Evolutionary conservation across 2,797 vertebrate genomes (phyloP).

Genomic region (Chloroceryle amazona): DNA sequence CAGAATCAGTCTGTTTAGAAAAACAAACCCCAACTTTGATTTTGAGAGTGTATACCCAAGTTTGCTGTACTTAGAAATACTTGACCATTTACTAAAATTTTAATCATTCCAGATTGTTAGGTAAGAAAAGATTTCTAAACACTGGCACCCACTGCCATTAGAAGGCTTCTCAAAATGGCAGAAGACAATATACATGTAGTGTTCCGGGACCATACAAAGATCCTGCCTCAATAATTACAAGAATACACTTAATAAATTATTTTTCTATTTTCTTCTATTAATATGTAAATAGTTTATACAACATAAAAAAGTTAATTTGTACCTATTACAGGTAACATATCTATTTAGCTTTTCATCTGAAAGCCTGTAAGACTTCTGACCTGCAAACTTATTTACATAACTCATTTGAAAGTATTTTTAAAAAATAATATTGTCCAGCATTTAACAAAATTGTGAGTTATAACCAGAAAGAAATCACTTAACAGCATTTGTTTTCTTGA

Average conservation of each 20-base stretch:
- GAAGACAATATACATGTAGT: constrained; percentile 45
- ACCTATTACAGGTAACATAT: constrained; percentile 72
- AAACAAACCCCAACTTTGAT: neutral
- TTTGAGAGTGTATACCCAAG: constrained; percentile 53
- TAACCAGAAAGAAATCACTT: constrained; percentile 61
- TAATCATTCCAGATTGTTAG: constrained; percentile 41
- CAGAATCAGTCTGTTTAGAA: constrained; percentile 45
- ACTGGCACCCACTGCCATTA: constrained; percentile 71
- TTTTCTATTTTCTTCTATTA: constrained; percentile 62
- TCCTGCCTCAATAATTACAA: constrained; percentile 47
- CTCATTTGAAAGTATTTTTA: constrained; percentile 61
- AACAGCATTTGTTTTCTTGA: constrained; percentile 75
- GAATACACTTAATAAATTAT: constrained; percentile 78
- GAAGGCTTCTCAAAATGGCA: constrained; percentile 44
- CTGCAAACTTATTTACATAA: constrained; percentile 65
- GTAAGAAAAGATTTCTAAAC: constrained; percentile 66
- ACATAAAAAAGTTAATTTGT: constrained; percentile 75
- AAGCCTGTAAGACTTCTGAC: constrained; percentile 70
- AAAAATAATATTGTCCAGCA: constrained; percentile 75
- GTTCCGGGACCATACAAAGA: constrained; percentile 49
- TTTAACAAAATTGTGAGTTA: constrained; percentile 76
- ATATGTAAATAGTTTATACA: constrained; percentile 76
- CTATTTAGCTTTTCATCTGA: constrained; percentile 60
- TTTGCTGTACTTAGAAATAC: constrained; percentile 51
- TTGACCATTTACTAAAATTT: constrained; percentile 35